Conservation (phyloP, 2,888 invertebrate species). For the Diaprepes abbreviatus region DNA sequence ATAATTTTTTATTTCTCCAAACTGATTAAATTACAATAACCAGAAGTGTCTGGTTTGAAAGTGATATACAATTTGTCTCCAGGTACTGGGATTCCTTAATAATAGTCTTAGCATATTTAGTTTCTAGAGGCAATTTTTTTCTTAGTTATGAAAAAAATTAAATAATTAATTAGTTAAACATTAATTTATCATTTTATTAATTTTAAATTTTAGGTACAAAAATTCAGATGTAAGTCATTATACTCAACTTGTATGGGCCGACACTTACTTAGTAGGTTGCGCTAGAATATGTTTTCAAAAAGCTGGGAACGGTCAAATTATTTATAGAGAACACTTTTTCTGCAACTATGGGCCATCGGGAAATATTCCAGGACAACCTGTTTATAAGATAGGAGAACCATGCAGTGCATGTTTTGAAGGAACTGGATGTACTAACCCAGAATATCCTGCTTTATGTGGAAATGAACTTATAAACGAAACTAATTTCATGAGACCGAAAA, state of each 20-base stretch:
- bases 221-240: slow-evolving; percentile 50
- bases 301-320: slow-evolving; percentile 50
- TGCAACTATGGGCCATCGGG: slow-evolving; percentile 67
- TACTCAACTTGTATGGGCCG: slow-evolving; percentile 63
- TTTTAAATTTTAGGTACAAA: background rate
- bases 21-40: too few species aligned
- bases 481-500: slow-evolving; percentile 16
- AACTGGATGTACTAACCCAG: slow-evolving; percentile 58
- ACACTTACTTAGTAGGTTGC: slow-evolving; percentile 62
- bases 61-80: too few species aligned
- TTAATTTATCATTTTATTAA: too few species aligned
- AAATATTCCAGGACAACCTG: slow-evolving; percentile 61
- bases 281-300: slow-evolving; percentile 61
- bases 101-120: background rate
- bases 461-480: slow-evolving; percentile 48
- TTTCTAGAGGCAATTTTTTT: background rate
- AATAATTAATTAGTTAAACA: too few species aligned
- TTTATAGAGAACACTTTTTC: slow-evolving; percentile 62
- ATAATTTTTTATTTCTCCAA: too few species aligned
- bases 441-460: slow-evolving; percentile 60
- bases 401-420: slow-evolving; percentile 61
- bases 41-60: too few species aligned
- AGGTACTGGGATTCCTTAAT: too few species aligned
- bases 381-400: slow-evolving; percentile 60
- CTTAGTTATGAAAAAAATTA: too few species aligned